Percentiles rank a stretch among this genome's conserved stretches.
phyloP scores from a whole-genome alignment of 2,888 invertebrate species.

The Chelonus formosanus region DNA sequence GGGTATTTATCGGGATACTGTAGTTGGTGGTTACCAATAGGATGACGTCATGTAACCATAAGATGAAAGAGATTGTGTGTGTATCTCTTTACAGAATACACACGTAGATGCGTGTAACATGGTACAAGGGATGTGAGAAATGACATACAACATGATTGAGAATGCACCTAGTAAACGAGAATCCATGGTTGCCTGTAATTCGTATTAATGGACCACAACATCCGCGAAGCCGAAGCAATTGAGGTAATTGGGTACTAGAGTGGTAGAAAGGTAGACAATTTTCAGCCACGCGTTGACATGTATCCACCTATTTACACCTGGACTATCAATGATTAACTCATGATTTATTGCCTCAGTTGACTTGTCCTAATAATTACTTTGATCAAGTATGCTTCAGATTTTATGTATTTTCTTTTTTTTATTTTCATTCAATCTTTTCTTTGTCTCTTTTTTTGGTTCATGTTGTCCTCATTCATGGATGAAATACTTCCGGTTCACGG shows the following conservation, averaged over 20 bases:
- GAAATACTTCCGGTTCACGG: conserved; percentile 31
- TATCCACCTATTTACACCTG: not conserved
- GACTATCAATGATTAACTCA: not conserved
- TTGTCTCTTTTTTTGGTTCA: conserved; percentile 16
- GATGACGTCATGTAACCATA: conserved; percentile 28
- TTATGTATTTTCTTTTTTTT: not conserved
- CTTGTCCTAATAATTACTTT: too few species aligned
- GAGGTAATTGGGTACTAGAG: conserved; percentile 45
- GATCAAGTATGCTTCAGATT: conserved; percentile 1
- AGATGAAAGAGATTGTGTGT: conserved; percentile 20
- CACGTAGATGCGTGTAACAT: conserved; percentile 1
- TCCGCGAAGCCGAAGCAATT: conserved; percentile 38
- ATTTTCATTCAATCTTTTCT: conserved; percentile 1
- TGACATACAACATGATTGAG: conserved; percentile 24
- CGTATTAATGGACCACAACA: conserved; percentile 44
- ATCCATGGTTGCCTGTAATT: conserved; percentile 43
- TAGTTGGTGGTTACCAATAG: conserved; percentile 32
- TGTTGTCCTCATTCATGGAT: conserved; percentile 29
- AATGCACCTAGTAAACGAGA: conserved; percentile 22
- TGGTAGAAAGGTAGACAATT: conserved; percentile 23
- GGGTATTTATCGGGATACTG: conserved; percentile 27
- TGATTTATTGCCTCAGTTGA: conserved; percentile 11
- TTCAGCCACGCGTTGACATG: conserved; percentile 17
- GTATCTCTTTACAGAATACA: not conserved
- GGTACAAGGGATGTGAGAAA: conserved; percentile 4